phyloP scores from a whole-genome alignment of 2,797 vertebrate genomes.

The Centroberyx gerrardi region DNA sequence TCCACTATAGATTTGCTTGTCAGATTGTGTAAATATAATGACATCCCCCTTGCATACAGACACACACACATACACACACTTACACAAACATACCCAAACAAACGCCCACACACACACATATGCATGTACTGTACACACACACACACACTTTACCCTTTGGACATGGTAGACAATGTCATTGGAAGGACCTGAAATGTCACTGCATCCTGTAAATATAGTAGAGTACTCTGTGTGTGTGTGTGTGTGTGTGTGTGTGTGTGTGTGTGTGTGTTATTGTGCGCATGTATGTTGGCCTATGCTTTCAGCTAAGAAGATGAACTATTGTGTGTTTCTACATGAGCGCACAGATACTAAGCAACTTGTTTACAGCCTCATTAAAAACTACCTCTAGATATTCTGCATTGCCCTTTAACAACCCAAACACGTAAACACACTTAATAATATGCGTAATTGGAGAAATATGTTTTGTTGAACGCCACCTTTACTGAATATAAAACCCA shows the following conservation, averaged over 20 bases:
- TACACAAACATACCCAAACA: conserved; percentile 13
- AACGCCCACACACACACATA: conserved; percentile 21
- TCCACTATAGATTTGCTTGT: conserved; percentile 71
- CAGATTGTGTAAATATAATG: conserved; percentile 75
- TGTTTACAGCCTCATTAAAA: background rate
- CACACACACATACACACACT: background rate
- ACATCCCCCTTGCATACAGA: conserved; percentile 27
- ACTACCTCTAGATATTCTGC: background rate
- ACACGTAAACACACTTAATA: too few relatives aligned
- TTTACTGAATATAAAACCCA: too few relatives aligned
- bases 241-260: background rate
- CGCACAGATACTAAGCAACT: background rate
- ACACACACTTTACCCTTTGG: conserved; percentile 54
- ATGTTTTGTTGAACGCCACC: too few relatives aligned
- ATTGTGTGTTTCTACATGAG: background rate
- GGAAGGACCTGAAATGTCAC: conserved; percentile 39
- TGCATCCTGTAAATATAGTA: background rate
- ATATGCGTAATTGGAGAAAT: too few relatives aligned
- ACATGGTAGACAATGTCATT: conserved; percentile 47
- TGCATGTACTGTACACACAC: conserved; percentile 1
- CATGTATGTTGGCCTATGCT: background rate
- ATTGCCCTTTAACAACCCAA: too few relatives aligned
- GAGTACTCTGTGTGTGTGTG: background rate
- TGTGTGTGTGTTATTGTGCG: conserved; percentile 6
- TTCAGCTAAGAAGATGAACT: conserved; percentile 12